Conservation (phyloP, 2,888 invertebrate genomes). For the Biston betularia region DNA sequence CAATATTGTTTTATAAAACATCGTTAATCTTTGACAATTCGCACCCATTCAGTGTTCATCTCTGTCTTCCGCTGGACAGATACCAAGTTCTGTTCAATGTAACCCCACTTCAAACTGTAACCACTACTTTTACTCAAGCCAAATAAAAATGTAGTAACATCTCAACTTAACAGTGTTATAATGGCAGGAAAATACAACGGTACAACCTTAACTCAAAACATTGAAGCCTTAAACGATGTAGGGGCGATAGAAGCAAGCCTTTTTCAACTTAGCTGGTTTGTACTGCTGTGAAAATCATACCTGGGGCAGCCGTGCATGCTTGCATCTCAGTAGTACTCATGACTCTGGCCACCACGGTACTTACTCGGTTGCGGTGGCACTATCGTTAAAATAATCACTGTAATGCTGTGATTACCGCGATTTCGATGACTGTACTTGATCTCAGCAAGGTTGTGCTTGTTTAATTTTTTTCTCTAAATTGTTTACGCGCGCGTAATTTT, state of each 20-base stretch:
- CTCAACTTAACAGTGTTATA: slow-evolving; percentile 9
- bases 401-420: slow-evolving; percentile 72
- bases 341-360: slow-evolving; percentile 58
- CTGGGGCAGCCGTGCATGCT: slow-evolving; percentile 67
- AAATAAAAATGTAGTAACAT: slow-evolving; percentile 1
- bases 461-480: slow-evolving; percentile 32
- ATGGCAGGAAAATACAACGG: slow-evolving; percentile 25
- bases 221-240: slow-evolving; percentile 35
- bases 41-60: slow-evolving; percentile 67
- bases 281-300: slow-evolving; percentile 75
- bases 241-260: slow-evolving; percentile 41
- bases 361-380: slow-evolving; percentile 45
- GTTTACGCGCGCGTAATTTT: slow-evolving; percentile 21
- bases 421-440: slow-evolving; percentile 64
- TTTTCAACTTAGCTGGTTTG: slow-evolving; percentile 59
- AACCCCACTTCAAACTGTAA: slow-evolving; percentile 25
- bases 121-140: neutral
- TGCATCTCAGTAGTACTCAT: slow-evolving; percentile 68
- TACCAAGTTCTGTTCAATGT: slow-evolving; percentile 65
- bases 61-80: slow-evolving; percentile 68
- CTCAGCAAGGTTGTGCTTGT: slow-evolving; percentile 60
- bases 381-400: slow-evolving; percentile 49
- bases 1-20: neutral
- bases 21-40: slow-evolving; percentile 51
- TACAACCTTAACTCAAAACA: slow-evolving; percentile 20